Evolutionary conservation across 2,888 invertebrate genomes (phyloP).

Genomic region (Zaprionus bogoriensis): DNA sequence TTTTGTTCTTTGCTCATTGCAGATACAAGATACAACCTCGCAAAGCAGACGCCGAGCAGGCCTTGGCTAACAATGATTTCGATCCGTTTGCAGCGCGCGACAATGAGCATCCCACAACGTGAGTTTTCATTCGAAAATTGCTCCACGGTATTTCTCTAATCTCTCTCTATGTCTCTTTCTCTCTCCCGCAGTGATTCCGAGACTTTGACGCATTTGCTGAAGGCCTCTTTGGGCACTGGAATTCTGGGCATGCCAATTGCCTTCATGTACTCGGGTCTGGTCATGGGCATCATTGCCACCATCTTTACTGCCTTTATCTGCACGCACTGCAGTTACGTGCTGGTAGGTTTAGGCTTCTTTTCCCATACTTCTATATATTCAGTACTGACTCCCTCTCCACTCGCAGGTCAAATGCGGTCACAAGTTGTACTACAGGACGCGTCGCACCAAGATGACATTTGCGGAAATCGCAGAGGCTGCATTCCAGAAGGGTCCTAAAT

Average conservation of each 20-base stretch:
- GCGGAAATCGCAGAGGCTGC: slow-evolving; percentile 93
- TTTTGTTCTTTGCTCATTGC: slow-evolving; percentile 18
- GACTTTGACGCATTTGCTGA: slow-evolving; percentile 95
- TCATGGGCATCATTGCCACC: slow-evolving; percentile 92
- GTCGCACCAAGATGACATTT: slow-evolving; percentile 90
- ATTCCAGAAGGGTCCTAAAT: slow-evolving; percentile 89
- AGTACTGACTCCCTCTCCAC: too few species aligned
- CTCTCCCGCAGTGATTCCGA: slow-evolving; percentile 89
- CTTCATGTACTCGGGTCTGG: slow-evolving; percentile 93
- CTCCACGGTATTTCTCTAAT: background rate
- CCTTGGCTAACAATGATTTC: slow-evolving; percentile 84
- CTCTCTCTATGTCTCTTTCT: background rate
- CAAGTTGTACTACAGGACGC: slow-evolving; percentile 89
- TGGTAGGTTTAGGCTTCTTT: slow-evolving; percentile 85
- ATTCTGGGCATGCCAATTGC: slow-evolving; percentile 97
- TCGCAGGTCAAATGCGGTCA: slow-evolving; percentile 91
- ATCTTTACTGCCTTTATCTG: slow-evolving; percentile 93
- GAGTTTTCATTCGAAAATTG: slow-evolving; percentile 82
- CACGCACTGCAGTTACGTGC: slow-evolving; percentile 96
- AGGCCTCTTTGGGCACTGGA: slow-evolving; percentile 98
- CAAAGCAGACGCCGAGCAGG: slow-evolving; percentile 85
- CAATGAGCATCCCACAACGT: slow-evolving; percentile 91
- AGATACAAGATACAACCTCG: slow-evolving; percentile 81
- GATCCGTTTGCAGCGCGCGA: slow-evolving; percentile 90
- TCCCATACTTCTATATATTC: too few species aligned